Evolutionary conservation across 1,140 invertebrate genomes (phyloP).

Genomic region (Drosophila saltans): DNA sequence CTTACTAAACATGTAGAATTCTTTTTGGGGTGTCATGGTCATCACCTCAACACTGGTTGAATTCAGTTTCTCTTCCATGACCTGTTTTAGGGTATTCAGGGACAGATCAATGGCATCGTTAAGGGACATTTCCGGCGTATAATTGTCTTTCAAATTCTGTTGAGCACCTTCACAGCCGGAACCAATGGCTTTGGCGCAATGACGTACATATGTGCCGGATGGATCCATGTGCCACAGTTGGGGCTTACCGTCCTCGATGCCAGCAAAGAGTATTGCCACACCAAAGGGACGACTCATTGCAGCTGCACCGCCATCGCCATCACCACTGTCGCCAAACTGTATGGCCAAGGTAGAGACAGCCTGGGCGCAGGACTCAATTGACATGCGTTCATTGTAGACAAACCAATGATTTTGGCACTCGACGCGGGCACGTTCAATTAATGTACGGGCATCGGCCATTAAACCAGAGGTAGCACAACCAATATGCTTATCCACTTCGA

Average conservation of each 20-base stretch:
- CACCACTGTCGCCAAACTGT: slow-evolving; percentile 98
- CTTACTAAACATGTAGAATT: slow-evolving; percentile 96
- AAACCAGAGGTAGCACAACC: slow-evolving; percentile 98
- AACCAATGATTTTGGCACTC: slow-evolving; percentile 99
- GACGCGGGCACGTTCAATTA: slow-evolving; percentile 96
- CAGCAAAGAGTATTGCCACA: slow-evolving; percentile 96
- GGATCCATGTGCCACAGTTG: slow-evolving; percentile 99
- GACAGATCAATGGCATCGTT: slow-evolving; percentile 96
- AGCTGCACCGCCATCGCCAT: slow-evolving; percentile 93
- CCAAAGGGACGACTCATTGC: slow-evolving; percentile 99
- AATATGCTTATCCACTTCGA: slow-evolving; percentile 97
- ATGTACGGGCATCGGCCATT: slow-evolving; percentile 97
- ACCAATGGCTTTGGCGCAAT: slow-evolving; percentile 99
- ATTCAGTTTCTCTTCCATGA: slow-evolving; percentile 99
- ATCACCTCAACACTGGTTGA: slow-evolving; percentile 99
- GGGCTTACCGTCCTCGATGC: slow-evolving; percentile 92
- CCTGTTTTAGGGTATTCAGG: slow-evolving; percentile 98
- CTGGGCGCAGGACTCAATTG: slow-evolving; percentile 98
- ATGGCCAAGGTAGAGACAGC: slow-evolving; percentile 99
- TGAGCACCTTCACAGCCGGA: slow-evolving; percentile 99
- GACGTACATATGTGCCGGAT: slow-evolving; percentile 98
- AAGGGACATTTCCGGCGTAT: slow-evolving; percentile 93
- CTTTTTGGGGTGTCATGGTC: slow-evolving; percentile 92
- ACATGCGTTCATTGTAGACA: slow-evolving; percentile 98
- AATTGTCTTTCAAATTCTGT: slow-evolving; percentile 94